These are phyloP conservation scores for Halichondria panicea DNA, from an alignment of 37 sponge, comb jelly and placozoan genomes.

Conservation along the genomic window DNA sequence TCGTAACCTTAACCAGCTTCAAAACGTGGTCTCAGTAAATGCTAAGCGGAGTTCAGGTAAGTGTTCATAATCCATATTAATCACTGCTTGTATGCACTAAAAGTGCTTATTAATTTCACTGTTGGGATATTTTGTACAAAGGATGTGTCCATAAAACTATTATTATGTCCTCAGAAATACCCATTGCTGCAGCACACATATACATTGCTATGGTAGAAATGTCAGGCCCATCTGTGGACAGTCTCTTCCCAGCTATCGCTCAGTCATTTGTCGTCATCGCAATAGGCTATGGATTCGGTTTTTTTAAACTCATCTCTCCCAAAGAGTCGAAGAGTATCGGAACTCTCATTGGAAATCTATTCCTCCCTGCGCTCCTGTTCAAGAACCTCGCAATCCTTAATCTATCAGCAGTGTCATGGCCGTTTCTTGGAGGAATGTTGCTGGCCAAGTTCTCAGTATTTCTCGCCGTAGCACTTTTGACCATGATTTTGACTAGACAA, in stretches of 20 bases:
- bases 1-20: too few relatives aligned
- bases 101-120: too few relatives aligned
- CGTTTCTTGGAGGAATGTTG: constrained; percentile 57
- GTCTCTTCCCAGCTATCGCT: constrained; percentile 68
- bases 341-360: constrained; percentile 50
- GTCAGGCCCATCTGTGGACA: constrained; percentile 13
- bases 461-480: constrained; percentile 30
- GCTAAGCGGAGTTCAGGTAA: too few relatives aligned
- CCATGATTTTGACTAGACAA: constrained; percentile 32
- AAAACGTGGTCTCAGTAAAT: too few relatives aligned
- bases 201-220: too few relatives aligned
- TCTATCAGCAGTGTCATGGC: constrained; percentile 54
- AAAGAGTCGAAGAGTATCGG: constrained; percentile 50
- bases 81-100: too few relatives aligned
- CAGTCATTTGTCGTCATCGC: constrained; percentile 65
- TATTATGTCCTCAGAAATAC: neutral
- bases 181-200: too few relatives aligned
- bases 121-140: neutral
- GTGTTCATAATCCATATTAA: too few relatives aligned
- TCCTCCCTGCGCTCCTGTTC: constrained; percentile 66
- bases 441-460: constrained; percentile 61
- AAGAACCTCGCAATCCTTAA: constrained; percentile 58
- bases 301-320: constrained; percentile 53
- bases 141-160: neutral
- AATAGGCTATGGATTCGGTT: constrained; percentile 67